A percentile compares a stretch with the other conserved stretches of the same genome.
These are phyloP conservation scores for Tetragnatha montana DNA, from an alignment of 2,888 invertebrate species.

Conservation along the genomic window DNA sequence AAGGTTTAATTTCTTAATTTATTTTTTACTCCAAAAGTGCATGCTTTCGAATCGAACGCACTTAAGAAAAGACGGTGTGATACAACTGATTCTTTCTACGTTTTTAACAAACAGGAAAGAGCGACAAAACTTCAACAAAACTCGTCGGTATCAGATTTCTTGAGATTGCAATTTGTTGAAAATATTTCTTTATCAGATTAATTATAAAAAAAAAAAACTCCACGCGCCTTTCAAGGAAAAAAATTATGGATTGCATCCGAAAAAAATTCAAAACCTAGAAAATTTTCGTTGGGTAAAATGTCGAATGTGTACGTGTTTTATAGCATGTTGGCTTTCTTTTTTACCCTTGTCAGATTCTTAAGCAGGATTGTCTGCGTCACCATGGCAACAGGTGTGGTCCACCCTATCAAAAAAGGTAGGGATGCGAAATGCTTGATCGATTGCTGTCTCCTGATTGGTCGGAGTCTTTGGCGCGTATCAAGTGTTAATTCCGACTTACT, in stretches of 20 bases:
- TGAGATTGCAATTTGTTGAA: conserved; percentile 12
- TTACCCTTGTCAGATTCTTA: conserved; percentile 33
- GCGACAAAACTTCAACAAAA: conserved; percentile 12
- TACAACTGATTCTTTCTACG: background rate
- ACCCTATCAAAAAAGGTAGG: conserved; percentile 56
- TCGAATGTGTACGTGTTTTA: conserved; percentile 26
- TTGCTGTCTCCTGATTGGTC: conserved; percentile 39
- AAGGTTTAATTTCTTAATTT: too few relatives aligned
- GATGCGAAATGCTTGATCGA: conserved; percentile 53
- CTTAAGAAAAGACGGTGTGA: too few relatives aligned
- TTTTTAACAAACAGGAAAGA: background rate
- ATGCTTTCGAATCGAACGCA: too few relatives aligned
- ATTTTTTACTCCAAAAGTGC: too few relatives aligned
- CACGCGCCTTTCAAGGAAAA: background rate
- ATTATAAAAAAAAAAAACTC: conserved; percentile 16
- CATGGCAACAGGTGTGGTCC: conserved; percentile 70
- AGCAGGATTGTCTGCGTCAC: conserved; percentile 45
- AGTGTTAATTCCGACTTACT: conserved; percentile 65
- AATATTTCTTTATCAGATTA: conserved; percentile 32
- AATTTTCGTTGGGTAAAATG: background rate
- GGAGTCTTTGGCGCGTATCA: conserved; percentile 41
- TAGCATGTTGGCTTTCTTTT: conserved; percentile 49
- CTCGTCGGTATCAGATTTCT: background rate
- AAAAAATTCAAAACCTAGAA: conserved; percentile 10
- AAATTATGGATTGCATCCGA: background rate